Evolutionary conservation across 2,113 vertebrate genomes (phyloP).

Genomic region (Perca fluviatilis): DNA sequence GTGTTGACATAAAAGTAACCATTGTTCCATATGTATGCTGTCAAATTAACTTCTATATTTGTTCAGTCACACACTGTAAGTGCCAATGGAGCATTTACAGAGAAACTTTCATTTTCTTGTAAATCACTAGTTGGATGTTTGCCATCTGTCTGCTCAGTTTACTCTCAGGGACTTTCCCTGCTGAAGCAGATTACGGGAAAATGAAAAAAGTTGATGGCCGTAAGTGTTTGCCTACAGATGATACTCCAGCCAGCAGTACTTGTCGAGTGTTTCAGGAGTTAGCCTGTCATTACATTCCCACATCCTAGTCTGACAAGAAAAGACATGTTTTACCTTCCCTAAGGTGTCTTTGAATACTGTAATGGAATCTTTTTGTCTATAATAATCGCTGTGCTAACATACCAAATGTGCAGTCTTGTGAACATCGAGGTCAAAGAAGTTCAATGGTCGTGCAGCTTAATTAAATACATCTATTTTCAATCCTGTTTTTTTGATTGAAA

Average conservation of each 20-base stretch:
- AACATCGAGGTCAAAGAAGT: neutral
- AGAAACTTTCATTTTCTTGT: constrained; percentile 39
- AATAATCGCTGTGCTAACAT: neutral
- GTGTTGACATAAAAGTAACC: neutral
- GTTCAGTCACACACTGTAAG: neutral
- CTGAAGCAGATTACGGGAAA: constrained; percentile 41
- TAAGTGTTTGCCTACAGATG: neutral
- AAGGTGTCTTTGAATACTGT: neutral
- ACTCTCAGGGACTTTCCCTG: constrained; percentile 36
- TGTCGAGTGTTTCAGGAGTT: neutral
- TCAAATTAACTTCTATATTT: too few species aligned
- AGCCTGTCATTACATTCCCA: neutral
- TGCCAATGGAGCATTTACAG: neutral
- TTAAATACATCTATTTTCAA: neutral
- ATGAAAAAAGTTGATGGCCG: neutral
- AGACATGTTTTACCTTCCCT: neutral
- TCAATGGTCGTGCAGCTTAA: too few species aligned
- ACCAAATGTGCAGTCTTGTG: neutral
- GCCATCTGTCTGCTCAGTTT: neutral
- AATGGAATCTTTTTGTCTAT: too few species aligned
- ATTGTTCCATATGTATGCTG: neutral
- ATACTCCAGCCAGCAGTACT: neutral
- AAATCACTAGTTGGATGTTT: neutral
- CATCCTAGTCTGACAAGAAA: neutral
- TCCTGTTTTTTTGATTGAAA: neutral